Evolutionary conservation across 1,140 invertebrate genomes (phyloP), one percentile per base, ranked within the genome.

Genomic region (Euwallacea fornicatus): DNA sequence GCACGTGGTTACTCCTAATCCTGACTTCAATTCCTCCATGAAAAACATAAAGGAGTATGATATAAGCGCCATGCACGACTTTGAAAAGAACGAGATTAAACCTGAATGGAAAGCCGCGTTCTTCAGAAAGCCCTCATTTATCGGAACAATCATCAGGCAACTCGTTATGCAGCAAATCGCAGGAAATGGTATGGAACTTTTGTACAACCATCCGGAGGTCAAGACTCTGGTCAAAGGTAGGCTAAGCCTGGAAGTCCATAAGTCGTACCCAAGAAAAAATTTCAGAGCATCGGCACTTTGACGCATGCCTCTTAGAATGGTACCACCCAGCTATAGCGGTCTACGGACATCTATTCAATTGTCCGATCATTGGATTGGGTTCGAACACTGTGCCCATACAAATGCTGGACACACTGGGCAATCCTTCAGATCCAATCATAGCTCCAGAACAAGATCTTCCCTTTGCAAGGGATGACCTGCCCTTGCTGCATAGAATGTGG

Each of bases 381-480:
- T 78, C 81, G 42, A 44, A 72, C 42, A 72, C 69, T n/a, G 56
- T 66, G 9, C 60, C 66, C 4, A 42, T 74, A 9, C 43, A 65
- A 41, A 61, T 73, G 7, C 58, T 73, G 8, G 75, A 75, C 44
- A 47, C 63, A 4, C 61, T 77, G 13, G 77, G 76, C 44, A 77
- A 81, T 67, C 79, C 81, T 7, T 69, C 75, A 6, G 82, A 85
- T 68, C 81, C 83, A 0, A 72, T 84, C n/a, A 71, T 84, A 13
- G 81, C 84, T 69, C 84, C 84, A 0, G 76, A 79, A 33, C 15
- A 81, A 0, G 53, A 82, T 10, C 58, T 78, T 3, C 74, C 78
- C 0, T 82, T 79, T 60, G 41, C 10, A 42, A 75, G 81, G 13
- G 41, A 79, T 46, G 53, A 42, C 55, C 78, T 83, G 76, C 81